Conservation (phyloP, 1,140 invertebrate species). For the Scaptomyza hsui region DNA sequence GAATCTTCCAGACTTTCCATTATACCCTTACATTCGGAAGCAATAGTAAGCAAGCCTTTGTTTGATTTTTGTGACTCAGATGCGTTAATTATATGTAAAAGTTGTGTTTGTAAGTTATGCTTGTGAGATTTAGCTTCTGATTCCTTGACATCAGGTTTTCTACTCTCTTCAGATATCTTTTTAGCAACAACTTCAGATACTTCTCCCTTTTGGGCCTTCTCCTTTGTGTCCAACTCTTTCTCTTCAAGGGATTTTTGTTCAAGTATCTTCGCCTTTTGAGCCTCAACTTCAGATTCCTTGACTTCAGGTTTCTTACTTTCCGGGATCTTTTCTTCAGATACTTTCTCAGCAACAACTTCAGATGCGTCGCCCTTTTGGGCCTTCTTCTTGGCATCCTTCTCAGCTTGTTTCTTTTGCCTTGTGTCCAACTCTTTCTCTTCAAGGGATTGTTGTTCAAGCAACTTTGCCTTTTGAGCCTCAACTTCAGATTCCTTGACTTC, state of each 20-base stretch:
- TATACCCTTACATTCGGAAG: conserved; percentile 40
- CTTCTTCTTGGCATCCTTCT: conserved; percentile 17
- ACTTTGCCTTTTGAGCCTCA: conserved; percentile 19
- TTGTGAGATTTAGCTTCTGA: conserved; percentile 2
- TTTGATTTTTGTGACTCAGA: conserved; percentile 20
- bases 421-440: conserved; percentile 5
- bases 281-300: conserved; percentile 29
- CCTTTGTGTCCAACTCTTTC: conserved; percentile 2
- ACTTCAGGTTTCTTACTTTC: conserved; percentile 6
- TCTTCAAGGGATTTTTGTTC: conserved; percentile 34
- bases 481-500: conserved; percentile 6
- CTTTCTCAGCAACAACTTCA: conserved; percentile 36
- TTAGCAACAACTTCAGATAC: conserved; percentile 26
- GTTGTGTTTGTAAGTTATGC: conserved; percentile 6
- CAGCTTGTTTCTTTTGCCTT: conserved; percentile 16
- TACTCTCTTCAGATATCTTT: conserved; percentile 26
- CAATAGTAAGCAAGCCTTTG: conserved; percentile 20
- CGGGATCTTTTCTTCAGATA: conserved; percentile 18
- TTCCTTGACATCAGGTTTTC: conserved; percentile 1
- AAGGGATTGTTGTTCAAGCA: conserved; percentile 7
- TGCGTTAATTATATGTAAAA: neutral
- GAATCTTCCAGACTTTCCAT: conserved; percentile 41
- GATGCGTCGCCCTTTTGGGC: conserved; percentile 45
- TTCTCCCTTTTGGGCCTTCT: conserved; percentile 20
- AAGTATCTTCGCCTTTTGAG: conserved; percentile 41